A percentile compares a stretch with the other conserved stretches of the same genome.
These are phyloP conservation scores for Mormyrus iriodes DNA, from an alignment of 2,113 vertebrate genomes.

Conservation along the genomic window DNA sequence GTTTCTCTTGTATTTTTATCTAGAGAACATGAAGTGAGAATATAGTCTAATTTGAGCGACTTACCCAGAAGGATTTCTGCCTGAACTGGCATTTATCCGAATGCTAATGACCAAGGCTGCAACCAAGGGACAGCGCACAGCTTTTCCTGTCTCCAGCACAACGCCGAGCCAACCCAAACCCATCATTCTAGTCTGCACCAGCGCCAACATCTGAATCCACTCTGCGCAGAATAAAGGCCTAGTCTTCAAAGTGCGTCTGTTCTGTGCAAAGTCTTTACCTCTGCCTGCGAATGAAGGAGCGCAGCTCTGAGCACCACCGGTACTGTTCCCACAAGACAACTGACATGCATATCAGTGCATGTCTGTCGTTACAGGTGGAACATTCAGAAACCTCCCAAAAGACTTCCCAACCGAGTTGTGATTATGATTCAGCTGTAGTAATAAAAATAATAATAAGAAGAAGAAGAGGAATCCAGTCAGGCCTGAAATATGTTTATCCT, in stretches of 20 bases:
- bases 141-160: slow-evolving; percentile 59
- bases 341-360: background rate
- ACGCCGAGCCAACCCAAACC: slow-evolving; percentile 65
- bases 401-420: background rate
- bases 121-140: slow-evolving; percentile 64
- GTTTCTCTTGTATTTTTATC: background rate
- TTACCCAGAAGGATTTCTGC: background rate
- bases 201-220: slow-evolving; percentile 75
- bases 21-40: background rate
- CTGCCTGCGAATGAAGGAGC: slow-evolving; percentile 31
- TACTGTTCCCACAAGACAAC: background rate
- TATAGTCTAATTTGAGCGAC: background rate
- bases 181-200: slow-evolving; percentile 60
- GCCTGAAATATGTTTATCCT: background rate
- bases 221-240: slow-evolving; percentile 67
- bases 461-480: background rate
- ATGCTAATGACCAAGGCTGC: slow-evolving; percentile 44
- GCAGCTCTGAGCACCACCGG: background rate
- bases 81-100: slow-evolving; percentile 40
- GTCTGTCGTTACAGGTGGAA: background rate
- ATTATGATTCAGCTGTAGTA: background rate
- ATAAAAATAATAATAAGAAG: background rate
- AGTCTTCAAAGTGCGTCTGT: slow-evolving; percentile 63
- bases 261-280: slow-evolving; percentile 52
- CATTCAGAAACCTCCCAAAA: background rate